Base-by-base conservation (phyloP, 2,888 invertebrate species). In the Amphipyra berbera region DNA sequence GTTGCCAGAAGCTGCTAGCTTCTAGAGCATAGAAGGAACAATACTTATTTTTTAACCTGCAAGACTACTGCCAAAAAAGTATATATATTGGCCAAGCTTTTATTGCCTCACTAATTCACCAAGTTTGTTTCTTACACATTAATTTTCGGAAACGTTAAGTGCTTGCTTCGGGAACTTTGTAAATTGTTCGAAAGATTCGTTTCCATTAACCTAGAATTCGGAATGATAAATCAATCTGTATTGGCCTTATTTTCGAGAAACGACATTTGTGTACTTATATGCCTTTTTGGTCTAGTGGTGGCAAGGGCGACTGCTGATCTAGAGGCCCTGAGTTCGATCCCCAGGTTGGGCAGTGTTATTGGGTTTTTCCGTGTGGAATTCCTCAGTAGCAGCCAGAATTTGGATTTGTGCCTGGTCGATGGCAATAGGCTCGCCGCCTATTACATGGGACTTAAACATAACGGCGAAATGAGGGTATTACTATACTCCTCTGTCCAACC, bases 41-140 rank as follows among this genome's bases (percentile, higher is more conserved):
- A 55, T 62, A 54, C 50, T 57, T 64, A 64, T 69, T 72, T 73
- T 67, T 77, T 64, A 64, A 67, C 58, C 64, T 69, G 78, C 63
- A 70, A 53, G 59, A 30, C 57, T 46, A n/a, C 27, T 77, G 77
- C 79, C 81, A 80, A 78, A 75, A 82, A 72, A 70, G 78, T 76
- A 81, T 79, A 78, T 78, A 77, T 76, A 67, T 73, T 73, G 64
- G 21, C 21, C 21, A 2, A 56, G 45, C 64, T 76, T 79, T 84
- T 82, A 87, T 84, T 80, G 76, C 75, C 64, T 41, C 61, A 78
- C 78, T 84, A 83, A 83, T 83, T 83, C 78, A 80, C 78, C 62
- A 83, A 87, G 73, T 85, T 82, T 71, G 74, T 50, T 73, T 56
- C 52, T 73, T 73, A 65, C 61, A 77, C 79, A 84, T 82, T 79